Conservation (phyloP, 1,140 invertebrate species). For the Drosophila burlai region DNA sequence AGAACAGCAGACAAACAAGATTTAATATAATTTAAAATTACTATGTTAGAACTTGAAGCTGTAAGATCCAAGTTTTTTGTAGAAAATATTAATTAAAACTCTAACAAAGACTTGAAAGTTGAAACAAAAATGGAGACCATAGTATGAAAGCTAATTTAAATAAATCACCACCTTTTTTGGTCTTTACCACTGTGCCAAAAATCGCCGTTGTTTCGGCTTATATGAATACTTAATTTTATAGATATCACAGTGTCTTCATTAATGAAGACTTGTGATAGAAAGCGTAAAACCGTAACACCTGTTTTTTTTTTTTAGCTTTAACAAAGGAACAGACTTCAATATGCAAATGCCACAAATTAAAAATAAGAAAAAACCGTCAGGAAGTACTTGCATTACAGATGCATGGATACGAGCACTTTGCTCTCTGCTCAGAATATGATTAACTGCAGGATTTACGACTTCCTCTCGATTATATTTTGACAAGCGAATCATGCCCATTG, state of each 20-base stretch:
- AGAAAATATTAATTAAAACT: background rate
- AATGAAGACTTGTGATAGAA: slow-evolving; percentile 37
- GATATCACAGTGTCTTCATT: slow-evolving; percentile 57
- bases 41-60: no score
- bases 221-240: slow-evolving; percentile 48
- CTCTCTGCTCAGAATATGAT: slow-evolving; percentile 37
- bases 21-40: no score
- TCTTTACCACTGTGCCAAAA: slow-evolving; percentile 29
- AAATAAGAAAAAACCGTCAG: background rate
- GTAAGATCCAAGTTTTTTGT: background rate
- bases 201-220: slow-evolving; percentile 9
- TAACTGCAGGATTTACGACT: slow-evolving; percentile 67
- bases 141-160: background rate
- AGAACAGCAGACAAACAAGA: no score
- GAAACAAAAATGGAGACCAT: background rate
- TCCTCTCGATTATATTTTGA: slow-evolving; percentile 74
- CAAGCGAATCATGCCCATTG: slow-evolving; percentile 51
- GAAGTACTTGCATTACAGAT: slow-evolving; percentile 13
- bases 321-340: slow-evolving; percentile 1
- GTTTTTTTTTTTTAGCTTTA: slow-evolving; percentile 18
- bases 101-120: background rate
- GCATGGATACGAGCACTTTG: slow-evolving; percentile 13
- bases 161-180: background rate
- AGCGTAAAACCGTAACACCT: slow-evolving; percentile 40
- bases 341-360: slow-evolving; percentile 18